phyloP scores from a whole-genome alignment of 2,113 vertebrate genomes.

The Melanerpes aurifrons region DNA sequence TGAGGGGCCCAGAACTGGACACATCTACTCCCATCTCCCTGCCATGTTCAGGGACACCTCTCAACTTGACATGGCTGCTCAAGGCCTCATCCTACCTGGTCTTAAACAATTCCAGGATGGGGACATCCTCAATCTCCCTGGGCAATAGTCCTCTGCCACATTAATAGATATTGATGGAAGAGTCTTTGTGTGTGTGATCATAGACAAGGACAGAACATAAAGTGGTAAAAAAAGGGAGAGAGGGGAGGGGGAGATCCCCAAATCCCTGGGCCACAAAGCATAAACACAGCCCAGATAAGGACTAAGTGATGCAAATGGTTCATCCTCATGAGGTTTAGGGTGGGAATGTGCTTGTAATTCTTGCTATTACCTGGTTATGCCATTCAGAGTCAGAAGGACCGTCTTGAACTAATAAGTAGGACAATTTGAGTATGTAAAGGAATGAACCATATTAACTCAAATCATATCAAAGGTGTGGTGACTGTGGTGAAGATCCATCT shows the following conservation, averaged over 20 bases:
- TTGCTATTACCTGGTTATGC: not conserved
- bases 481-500: accelerated
- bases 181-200: accelerated
- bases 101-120: no score
- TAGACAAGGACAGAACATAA: not conserved
- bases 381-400: not conserved
- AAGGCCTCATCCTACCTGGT: no score
- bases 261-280: not conserved
- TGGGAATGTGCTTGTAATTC: not conserved
- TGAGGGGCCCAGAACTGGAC: no score
- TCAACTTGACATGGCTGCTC: no score
- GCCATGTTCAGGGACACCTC: no score
- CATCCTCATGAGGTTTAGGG: not conserved
- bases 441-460: not conserved
- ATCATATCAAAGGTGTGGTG: not conserved
- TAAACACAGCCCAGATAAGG: not conserved
- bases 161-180: not conserved
- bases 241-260: not conserved
- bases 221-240: not conserved
- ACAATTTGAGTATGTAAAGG: not conserved
- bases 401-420: not conserved
- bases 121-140: no score
- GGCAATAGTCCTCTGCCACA: not conserved
- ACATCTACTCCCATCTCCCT: no score
- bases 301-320: not conserved